Percentiles rank a stretch among this genome's conserved stretches.
phyloP scores from a whole-genome alignment of 2,113 vertebrate species.

The Thamnophis sirtalis region DNA sequence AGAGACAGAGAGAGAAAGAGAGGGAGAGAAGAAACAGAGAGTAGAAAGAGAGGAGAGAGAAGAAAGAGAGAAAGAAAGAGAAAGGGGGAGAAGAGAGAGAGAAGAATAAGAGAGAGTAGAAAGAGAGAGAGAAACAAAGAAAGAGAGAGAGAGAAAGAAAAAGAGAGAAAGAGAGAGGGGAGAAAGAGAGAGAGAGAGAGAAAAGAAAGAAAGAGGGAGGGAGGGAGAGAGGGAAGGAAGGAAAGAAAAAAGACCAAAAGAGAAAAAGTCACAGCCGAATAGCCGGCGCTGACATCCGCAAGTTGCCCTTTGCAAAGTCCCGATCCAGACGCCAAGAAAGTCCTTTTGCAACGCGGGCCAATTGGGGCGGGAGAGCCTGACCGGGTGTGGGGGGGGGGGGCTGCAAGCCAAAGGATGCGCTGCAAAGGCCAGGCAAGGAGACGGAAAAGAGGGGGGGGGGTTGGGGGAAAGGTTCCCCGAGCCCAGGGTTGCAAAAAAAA shows the following conservation, averaged over 20 bases:
- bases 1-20: too few relatives aligned
- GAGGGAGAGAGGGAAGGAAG: background rate
- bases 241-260: background rate
- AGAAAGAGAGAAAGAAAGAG: too few relatives aligned
- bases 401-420: background rate
- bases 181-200: too few relatives aligned
- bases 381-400: background rate
- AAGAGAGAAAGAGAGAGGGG: background rate
- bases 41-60: too few relatives aligned
- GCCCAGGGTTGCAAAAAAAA: too few relatives aligned
- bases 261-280: background rate
- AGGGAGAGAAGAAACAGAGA: too few relatives aligned
- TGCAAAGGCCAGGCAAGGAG: background rate
- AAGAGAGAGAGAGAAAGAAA: fast-evolving
- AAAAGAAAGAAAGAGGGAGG: too few relatives aligned
- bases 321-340: background rate
- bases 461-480: fast-evolving
- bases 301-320: background rate
- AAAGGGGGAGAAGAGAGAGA: too few relatives aligned
- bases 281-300: background rate
- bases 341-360: background rate
- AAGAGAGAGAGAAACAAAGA: too few relatives aligned
- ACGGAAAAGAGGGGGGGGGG: fast-evolving
- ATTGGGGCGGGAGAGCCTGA: background rate
- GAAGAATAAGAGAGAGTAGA: too few relatives aligned